These are phyloP conservation scores for Danaus chrysippus DNA, from an alignment of 2,888 invertebrate genomes.

Conservation along the genomic window DNA sequence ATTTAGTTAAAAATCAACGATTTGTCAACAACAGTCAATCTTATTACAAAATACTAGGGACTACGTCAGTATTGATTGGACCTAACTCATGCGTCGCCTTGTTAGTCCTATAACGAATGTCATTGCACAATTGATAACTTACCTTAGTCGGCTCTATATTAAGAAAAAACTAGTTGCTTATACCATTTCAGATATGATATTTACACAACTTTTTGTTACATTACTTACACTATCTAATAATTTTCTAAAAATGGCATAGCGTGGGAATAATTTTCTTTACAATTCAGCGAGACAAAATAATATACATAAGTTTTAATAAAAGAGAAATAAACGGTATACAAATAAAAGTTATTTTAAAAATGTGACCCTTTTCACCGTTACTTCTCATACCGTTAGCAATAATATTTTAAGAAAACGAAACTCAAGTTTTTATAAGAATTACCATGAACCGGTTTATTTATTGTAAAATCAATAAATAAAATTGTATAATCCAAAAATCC, in stretches of 20 bases:
- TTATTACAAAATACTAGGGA: slow-evolving; percentile 16
- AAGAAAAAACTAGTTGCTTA: slow-evolving; percentile 19
- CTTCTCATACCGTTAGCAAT: too few relatives aligned
- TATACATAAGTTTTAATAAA: too few relatives aligned
- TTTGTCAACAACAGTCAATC: slow-evolving; percentile 10
- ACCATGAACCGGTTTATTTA: slow-evolving; percentile 12
- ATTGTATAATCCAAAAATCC: slow-evolving; percentile 30
- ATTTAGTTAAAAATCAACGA: slow-evolving; percentile 4
- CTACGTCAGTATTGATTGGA: slow-evolving; percentile 24
- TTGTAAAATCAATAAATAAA: slow-evolving; percentile 11
- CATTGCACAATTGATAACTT: slow-evolving; percentile 15
- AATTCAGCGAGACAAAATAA: neutral
- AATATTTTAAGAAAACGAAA: too few relatives aligned
- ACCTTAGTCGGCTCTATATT: neutral
- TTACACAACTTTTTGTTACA: slow-evolving; percentile 11
- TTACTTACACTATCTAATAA: neutral
- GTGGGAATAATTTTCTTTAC: slow-evolving; percentile 14
- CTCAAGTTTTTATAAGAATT: neutral
- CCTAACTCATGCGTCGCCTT: slow-evolving; percentile 38
- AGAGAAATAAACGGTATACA: too few relatives aligned
- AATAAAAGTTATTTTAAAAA: too few relatives aligned
- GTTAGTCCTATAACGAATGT: slow-evolving; percentile 46
- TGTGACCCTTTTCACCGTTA: too few relatives aligned
- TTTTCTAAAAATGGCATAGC: neutral
- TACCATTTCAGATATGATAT: slow-evolving; percentile 17